Percentiles rank a stretch among this genome's conserved stretches.
Evolutionary conservation across 1,140 invertebrate genomes (phyloP).

Genomic region (Macrotrachela quadricornifera): DNA sequence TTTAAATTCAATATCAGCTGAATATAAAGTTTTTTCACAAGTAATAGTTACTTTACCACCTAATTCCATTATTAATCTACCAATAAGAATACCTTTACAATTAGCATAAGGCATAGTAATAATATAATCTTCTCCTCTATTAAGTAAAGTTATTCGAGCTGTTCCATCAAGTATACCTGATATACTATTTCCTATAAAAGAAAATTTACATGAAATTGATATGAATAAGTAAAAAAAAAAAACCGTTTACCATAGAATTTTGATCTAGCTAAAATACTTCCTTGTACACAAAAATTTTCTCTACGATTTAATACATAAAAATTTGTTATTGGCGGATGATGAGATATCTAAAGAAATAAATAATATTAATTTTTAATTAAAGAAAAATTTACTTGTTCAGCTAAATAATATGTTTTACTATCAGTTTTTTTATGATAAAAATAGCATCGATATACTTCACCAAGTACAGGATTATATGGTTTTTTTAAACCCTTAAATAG

Average conservation of each 20-base stretch:
- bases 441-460: slow-evolving; percentile 70
- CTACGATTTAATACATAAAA: slow-evolving; percentile 80
- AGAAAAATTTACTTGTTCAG: slow-evolving; percentile 52
- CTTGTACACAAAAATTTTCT: slow-evolving; percentile 71
- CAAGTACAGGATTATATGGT: slow-evolving; percentile 78
- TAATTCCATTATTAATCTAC: slow-evolving; percentile 61
- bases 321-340: slow-evolving; percentile 78
- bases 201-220: no score
- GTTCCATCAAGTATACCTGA: slow-evolving; percentile 73
- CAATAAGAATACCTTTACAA: slow-evolving; percentile 71
- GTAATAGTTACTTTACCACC: slow-evolving; percentile 30
- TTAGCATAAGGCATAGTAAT: slow-evolving; percentile 80
- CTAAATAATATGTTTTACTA: slow-evolving; percentile 68
- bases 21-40: slow-evolving; percentile 35
- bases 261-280: slow-evolving; percentile 70
- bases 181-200: slow-evolving; percentile 45
- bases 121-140: slow-evolving; percentile 66
- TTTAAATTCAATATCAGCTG: slow-evolving; percentile 33
- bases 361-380: no score
- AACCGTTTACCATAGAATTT: slow-evolving; percentile 56
- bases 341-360: slow-evolving; percentile 34
- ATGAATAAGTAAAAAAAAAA: no score
- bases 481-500: slow-evolving; percentile 50
- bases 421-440: slow-evolving; percentile 57
- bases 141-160: slow-evolving; percentile 56